Base-by-base conservation (phyloP, 2,113 vertebrate species). In the Phyllostomus hastatus region DNA sequence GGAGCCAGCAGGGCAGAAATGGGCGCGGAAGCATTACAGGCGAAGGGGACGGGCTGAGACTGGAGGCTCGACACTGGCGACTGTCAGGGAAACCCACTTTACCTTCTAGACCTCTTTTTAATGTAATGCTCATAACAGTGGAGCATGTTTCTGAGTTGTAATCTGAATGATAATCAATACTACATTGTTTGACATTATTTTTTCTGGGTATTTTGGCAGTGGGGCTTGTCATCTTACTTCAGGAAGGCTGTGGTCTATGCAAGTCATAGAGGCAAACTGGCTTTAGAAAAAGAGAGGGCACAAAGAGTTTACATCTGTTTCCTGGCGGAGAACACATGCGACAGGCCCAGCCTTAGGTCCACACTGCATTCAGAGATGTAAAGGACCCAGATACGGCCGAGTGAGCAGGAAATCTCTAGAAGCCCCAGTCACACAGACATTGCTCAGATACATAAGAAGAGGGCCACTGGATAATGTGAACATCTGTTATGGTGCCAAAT, bases 401-500 rank as follows among this genome's bases (percentile, higher is more conserved):
- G 5, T 67, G 38, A 38, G 22, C 31, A 26, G 54, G 64, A 90
- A 16, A 17, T 35, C 50, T 64, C 75, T 41, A 69, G 70, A 79
- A 93, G 19, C 64, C 33, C 52, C 7, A 22, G n/a, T 57, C 15
- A 41, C 59, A 54, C 4, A 35, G 38, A 11, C 50, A 19, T 52
- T 86, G 41, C 66, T 90, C 48, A 61, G 70, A 81, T 4, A 88
- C 43, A 84, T 73, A 22, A 46, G n/a, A 78, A 70, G 43, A 20
- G 14, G 52, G n/a, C 52, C 14, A 0, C 28, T 81, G 6, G 31
- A 17, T 46, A 57, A 73, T n/a, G 8, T 50, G 33, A 73, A 57
- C 69, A 89, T 93, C 91, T 88, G 54, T 91, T 89, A 82, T 92
- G 67, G 11, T 97, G 46, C 48, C 61, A 73, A 43, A 28, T 67